Conservation (phyloP, 1,140 invertebrate species). For the Heliconius hewitsoni region DNA sequence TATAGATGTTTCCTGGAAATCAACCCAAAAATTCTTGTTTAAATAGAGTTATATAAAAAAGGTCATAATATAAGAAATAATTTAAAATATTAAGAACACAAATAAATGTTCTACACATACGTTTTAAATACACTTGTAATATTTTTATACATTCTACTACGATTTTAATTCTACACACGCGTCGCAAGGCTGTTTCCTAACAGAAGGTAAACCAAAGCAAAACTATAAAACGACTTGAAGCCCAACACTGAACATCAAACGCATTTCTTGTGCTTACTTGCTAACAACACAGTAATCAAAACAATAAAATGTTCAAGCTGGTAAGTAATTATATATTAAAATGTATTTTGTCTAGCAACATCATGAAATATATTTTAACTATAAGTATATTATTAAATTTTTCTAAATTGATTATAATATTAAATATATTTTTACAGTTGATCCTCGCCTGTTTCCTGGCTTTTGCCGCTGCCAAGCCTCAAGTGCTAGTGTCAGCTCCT, state of each 20-base stretch:
- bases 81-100: no score
- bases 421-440: conserved; percentile 54
- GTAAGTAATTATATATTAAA: conserved; percentile 27
- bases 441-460: conserved; percentile 63
- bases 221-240: conserved; percentile 33
- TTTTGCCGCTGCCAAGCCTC: conserved; percentile 49
- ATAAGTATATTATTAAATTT: no score
- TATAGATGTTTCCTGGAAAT: no score
- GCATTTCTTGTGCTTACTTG: conserved; percentile 33
- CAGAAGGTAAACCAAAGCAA: conserved; percentile 46
- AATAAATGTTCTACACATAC: no score
- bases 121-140: no score
- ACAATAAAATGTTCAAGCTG: conserved; percentile 44
- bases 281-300: conserved; percentile 32
- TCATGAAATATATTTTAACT: background rate
- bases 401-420: no score
- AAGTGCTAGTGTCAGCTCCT: conserved; percentile 48
- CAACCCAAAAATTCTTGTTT: no score
- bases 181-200: conserved; percentile 41
- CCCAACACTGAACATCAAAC: conserved; percentile 41
- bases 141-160: no score
- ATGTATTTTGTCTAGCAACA: background rate
- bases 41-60: no score
- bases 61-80: no score
- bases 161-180: no score